phyloP scores from a whole-genome alignment of 2,797 vertebrate genomes.

The Crocodylus rhombifer region DNA sequence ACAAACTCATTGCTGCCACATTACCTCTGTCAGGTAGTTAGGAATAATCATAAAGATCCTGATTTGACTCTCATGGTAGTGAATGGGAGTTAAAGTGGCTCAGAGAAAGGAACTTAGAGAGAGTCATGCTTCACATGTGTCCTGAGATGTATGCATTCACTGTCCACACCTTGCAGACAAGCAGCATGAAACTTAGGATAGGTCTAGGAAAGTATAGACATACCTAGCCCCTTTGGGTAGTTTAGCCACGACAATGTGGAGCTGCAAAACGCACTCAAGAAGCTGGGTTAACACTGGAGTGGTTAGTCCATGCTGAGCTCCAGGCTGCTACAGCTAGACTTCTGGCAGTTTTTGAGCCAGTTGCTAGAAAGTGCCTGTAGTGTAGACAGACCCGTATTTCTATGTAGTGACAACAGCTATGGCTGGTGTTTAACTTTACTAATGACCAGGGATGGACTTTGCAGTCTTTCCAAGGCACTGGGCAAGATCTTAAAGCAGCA shows the following conservation, averaged over 20 bases:
- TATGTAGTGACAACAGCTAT: background rate
- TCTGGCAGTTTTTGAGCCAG: no score
- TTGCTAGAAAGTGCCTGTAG: no score
- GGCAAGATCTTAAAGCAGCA: background rate
- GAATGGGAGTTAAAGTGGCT: background rate
- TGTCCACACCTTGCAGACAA: background rate
- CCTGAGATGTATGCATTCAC: background rate
- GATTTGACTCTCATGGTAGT: background rate
- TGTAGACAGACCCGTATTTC: background rate
- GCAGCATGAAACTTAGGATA: background rate
- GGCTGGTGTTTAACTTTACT: background rate
- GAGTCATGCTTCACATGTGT: background rate
- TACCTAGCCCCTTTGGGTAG: no score
- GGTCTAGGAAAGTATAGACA: no score
- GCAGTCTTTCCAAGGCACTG: background rate
- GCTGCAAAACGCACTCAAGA: no score
- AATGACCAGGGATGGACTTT: background rate
- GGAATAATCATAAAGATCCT: background rate
- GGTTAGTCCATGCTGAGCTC: no score
- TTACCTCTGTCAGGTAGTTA: background rate
- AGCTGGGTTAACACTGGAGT: no score
- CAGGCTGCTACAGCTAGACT: no score
- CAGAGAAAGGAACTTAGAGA: background rate
- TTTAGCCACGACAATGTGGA: no score
- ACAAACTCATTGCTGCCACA: background rate